Evolutionary conservation across 2,113 vertebrate species (phyloP).

Genomic region (Passer montanus): DNA sequence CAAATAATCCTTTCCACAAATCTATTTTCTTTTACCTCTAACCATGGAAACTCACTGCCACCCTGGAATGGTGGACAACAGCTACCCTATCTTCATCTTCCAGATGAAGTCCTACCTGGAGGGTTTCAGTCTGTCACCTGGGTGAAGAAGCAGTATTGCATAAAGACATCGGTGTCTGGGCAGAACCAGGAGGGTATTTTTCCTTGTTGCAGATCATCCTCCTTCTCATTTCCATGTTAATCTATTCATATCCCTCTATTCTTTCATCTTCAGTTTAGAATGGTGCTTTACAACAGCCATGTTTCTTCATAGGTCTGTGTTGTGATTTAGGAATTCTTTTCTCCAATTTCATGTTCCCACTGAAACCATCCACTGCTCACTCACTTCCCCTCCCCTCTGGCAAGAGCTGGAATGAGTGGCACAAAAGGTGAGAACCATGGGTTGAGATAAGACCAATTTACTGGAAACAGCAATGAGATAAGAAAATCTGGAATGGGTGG

Average conservation of each 20-base stretch:
- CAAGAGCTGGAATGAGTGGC: not conserved
- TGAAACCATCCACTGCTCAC: accelerated
- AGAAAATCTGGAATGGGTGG: not conserved
- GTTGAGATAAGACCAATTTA: not conserved
- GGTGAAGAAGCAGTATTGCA: not conserved
- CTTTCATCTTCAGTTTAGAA: not conserved
- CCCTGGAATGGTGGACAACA: not conserved
- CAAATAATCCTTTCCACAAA: not conserved
- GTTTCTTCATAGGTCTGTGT: not conserved
- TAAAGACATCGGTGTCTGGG: accelerated
- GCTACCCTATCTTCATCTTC: not conserved
- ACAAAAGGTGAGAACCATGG: not conserved
- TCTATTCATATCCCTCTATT: not conserved
- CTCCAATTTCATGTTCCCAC: not conserved
- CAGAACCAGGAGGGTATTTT: not conserved
- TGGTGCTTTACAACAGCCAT: not conserved
- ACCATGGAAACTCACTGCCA: not conserved
- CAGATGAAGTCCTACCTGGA: not conserved
- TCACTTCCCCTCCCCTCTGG: not conserved
- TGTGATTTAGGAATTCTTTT: not conserved
- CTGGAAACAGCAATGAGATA: not conserved
- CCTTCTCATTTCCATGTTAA: not conserved
- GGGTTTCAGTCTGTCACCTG: not conserved
- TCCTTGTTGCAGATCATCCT: not conserved
- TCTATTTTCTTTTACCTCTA: not conserved